A percentile compares a stretch with the other conserved stretches of the same genome.
Evolutionary conservation across 2,113 vertebrate genomes (phyloP).

Genomic region (Rhipidura dahli): DNA sequence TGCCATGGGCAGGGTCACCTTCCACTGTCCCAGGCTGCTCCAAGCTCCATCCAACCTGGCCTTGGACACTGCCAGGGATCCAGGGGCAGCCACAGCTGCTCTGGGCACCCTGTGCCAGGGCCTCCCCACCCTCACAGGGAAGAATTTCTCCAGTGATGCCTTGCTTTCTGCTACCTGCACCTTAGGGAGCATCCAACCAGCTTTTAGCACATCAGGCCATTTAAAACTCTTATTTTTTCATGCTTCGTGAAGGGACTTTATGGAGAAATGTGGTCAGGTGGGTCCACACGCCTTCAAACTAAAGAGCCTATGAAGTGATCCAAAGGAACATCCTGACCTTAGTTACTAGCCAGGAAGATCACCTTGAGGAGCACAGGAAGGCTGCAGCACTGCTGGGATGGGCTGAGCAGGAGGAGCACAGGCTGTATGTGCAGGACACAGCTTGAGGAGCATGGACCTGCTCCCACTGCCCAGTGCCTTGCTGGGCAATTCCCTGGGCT

Average conservation of each 20-base stretch:
- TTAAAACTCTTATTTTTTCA: neutral
- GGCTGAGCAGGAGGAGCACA: neutral
- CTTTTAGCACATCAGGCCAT: neutral
- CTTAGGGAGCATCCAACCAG: neutral
- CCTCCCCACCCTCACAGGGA: fast-evolving
- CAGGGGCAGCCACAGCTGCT: neutral
- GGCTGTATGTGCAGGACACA: fast-evolving
- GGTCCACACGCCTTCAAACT: neutral
- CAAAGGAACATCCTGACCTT: neutral
- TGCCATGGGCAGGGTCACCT: neutral
- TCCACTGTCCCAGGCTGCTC: fast-evolving
- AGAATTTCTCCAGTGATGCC: neutral
- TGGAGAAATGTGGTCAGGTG: neutral
- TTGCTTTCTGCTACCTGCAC: neutral
- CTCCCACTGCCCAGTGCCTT: neutral
- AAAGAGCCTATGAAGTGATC: neutral
- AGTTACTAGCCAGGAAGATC: neutral
- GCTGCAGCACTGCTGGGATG: neutral
- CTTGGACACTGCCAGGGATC: neutral
- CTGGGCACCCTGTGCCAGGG: neutral
- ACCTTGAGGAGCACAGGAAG: neutral
- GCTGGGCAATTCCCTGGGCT: neutral
- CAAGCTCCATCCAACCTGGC: fast-evolving
- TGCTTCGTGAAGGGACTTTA: neutral
- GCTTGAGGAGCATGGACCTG: neutral